Percentiles rank a stretch among this genome's conserved stretches.
Evolutionary conservation across 2,888 invertebrate genomes (phyloP).

Genomic region (Formica aserva): DNA sequence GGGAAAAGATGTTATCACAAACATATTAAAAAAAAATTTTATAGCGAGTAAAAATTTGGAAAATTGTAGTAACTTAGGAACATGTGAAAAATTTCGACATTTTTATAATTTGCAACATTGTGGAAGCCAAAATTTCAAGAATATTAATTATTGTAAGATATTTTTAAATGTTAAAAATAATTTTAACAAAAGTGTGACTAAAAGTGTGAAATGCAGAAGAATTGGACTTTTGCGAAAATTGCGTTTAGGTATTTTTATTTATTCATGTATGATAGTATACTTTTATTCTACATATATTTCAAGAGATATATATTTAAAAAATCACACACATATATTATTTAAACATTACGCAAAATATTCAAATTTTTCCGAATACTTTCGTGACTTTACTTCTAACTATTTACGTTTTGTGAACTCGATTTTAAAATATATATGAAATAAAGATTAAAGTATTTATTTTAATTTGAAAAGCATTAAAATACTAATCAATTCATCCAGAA

Average conservation of each 20-base stretch:
- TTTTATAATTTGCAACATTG: not conserved
- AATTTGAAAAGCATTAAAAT: not conserved
- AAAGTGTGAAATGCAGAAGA: too few relatives aligned
- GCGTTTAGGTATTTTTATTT: too few relatives aligned
- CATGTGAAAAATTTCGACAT: not conserved
- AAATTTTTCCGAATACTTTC: too few relatives aligned
- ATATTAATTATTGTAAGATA: not conserved
- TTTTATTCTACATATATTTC: too few relatives aligned
- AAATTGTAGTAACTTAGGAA: not conserved
- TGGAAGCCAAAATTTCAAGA: not conserved
- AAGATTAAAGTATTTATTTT: too few relatives aligned
- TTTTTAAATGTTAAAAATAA: not conserved
- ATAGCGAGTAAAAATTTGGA: not conserved
- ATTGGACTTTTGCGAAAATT: too few relatives aligned
- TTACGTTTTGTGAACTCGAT: too few relatives aligned
- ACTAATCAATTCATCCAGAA: not conserved
- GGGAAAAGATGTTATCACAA: not conserved
- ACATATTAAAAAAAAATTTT: not conserved
- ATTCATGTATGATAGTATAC: too few relatives aligned
- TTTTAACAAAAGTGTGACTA: not conserved
- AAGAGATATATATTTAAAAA: not conserved
- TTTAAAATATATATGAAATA: too few relatives aligned
- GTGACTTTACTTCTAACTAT: too few relatives aligned
- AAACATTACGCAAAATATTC: not conserved
- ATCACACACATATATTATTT: not conserved